Evolutionary conservation across 2,113 vertebrate species (phyloP), one percentile per base, ranked within the genome.

Genomic region (Falco punctatus): DNA sequence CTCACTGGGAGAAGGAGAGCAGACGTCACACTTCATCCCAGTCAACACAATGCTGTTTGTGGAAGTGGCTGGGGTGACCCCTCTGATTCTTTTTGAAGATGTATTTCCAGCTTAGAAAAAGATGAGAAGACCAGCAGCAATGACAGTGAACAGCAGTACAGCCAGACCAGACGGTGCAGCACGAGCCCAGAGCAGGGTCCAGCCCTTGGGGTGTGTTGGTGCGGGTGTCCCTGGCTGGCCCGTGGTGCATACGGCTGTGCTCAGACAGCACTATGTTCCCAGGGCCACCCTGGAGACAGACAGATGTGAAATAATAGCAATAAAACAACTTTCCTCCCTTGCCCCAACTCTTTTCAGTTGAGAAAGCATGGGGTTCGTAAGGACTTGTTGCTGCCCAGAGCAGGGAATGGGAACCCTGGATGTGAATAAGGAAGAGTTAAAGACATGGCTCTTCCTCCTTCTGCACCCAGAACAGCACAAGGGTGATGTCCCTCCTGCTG

Each of bases 41-140:
- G 59, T 1, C 9, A 73, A 35, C 46, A 7, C 1, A 0, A 24
- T 0, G 0, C 55, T 2, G 2, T 88, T 87, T 44, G 84, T 66
- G 66, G 78, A 90, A 73, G 51, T 74, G 65, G 52, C 59, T 55
- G 79, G 40, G 44, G 13, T 83, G 67, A 48, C 42, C 28, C 19
- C 15, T 10, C 70, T 18, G 13, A 11, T 71, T 75, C 44, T 83
- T 92, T 88, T 20, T 83, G 71, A 74, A 86, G 79, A n/a, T 67
- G 2, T 30, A 13, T 93, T 94, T 92, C 66, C 58, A 87, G n/a
- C 42, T 75, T 65, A 87, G 86, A 79, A 71, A 44, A 70, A 80
- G 55, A 80, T 87, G 70, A 89, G 54, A 58, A 92, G 73, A 28
- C 18, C 58, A 67, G n/a, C 71, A 66, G 54, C 0, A 0, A 20